phyloP scores from a whole-genome alignment of 2,888 invertebrate species.

The Drosophila leonis region DNA sequence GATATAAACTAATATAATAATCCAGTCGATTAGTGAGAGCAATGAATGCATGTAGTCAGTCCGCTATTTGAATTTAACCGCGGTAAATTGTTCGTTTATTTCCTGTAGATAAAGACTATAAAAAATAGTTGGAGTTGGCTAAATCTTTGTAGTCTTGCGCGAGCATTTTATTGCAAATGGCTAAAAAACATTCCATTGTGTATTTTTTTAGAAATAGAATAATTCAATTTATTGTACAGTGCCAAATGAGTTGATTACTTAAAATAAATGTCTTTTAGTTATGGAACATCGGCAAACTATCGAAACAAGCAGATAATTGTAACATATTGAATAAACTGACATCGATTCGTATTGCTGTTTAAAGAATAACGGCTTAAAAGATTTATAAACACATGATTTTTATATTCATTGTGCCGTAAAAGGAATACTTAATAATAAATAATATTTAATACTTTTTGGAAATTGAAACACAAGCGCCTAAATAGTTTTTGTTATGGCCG shows the following conservation, averaged over 20 bases:
- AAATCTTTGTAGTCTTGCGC: neutral
- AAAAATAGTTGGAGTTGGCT: neutral
- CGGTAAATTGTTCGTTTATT: neutral
- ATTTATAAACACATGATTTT: neutral
- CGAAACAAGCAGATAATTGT: neutral
- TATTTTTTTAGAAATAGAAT: no score
- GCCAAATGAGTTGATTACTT: neutral
- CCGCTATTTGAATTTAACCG: neutral
- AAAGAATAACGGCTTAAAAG: no score
- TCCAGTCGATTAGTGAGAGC: no score
- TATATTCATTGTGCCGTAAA: no score
- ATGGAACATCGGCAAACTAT: neutral
- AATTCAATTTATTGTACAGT: neutral
- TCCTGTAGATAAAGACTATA: neutral
- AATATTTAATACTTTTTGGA: neutral
- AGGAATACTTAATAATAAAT: no score
- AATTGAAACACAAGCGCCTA: neutral
- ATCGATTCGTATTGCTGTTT: neutral
- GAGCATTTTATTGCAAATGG: neutral
- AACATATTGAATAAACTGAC: neutral
- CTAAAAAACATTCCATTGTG: neutral
- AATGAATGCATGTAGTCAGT: neutral
- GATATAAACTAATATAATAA: neutral
- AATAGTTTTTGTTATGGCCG: neutral
- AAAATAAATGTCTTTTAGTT: neutral